Base-by-base conservation (phyloP, 1,140 invertebrate species). In the Tribolium madens region DNA sequence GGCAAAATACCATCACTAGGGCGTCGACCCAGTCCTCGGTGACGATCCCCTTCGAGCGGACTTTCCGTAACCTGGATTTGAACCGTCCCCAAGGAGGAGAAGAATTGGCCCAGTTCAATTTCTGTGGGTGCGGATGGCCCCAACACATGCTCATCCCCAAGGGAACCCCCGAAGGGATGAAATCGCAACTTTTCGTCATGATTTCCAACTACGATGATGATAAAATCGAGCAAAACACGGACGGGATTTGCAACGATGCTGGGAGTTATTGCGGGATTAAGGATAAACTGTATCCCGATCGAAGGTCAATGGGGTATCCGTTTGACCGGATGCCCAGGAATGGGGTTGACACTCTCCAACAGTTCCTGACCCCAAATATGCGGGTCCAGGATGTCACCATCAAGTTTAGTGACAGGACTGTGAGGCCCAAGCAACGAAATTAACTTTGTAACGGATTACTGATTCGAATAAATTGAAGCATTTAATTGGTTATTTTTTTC, bases 91-190 rank as follows among this genome's bases (percentile, higher is more conserved):
- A 86, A 0, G 89, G 89, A 3, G 82, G 84, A 0, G 82, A 88
- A 1, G 83, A 87, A 1, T 87, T 90, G 31, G 87, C 88, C 0
- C 87, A 90, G 81, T 93, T 92, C 85, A 92, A 93, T 84, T 94
- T 93, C 88, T 96, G 95, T 85, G 94, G 94, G 33, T 96, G 94
- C 84, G 95, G 95, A 50, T 96, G 94, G 94, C 95, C 95, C 0
- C 91, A 95, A 52, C 94, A 96, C 83, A 91, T 96, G 91, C 87
- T 96, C 0, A 84, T 95, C 17, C 92, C 94, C 0, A 93, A 92
- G 85, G 95, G 95, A 17, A 90, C 85, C 1, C 84, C 88, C 1
- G 88, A 89, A 73, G 95, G 94, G 13, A 91, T 90, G 83, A 85
- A 87, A 0, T 91, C 91, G 82, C 90, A 94, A 70, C 84, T 96